Evolutionary conservation across 1,140 invertebrate species (phyloP), one percentile per base, ranked within the genome.

Genomic region (Lasaia peninsularis): DNA sequence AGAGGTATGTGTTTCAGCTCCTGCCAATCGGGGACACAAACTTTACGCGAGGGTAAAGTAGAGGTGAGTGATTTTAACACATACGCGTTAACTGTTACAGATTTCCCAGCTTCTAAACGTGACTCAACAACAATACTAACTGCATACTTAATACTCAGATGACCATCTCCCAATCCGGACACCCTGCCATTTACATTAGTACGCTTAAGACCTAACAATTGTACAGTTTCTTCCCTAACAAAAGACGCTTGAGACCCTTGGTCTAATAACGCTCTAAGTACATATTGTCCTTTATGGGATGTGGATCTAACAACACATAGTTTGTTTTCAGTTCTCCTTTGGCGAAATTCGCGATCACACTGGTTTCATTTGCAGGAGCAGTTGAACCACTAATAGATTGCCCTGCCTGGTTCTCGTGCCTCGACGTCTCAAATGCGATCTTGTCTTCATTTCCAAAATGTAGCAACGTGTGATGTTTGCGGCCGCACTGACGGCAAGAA

Each of bases 91-190:
- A 52, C 24, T 16, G n/a, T 8, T 9, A 34, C 18, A 1, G 18
- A 12, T n/a, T 20, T 35, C 2, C 9, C 28, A 11, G 16, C 16
- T 20, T 35, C 32, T 10, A 21, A 8, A 11, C 52, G 16, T 20
- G 52, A 53, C n/a, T 37, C 32, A 10, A 53, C 11, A 11, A 16
- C n/a, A n/a, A 49, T 7, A 56, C 10, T 49, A 16, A 56, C 55
- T 34, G 55, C 24, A 48, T 56, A 50, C 21, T 56, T 56, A 32
- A 56, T 56, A 9, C 2, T 56, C 10, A n/a, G 1, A 12, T 49
- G n/a, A 57, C 53, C 54, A 35, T 63, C 56, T 37, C 56, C 61
- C 44, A 63, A 28, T 37, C 61, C 61, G 18, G 61, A 54, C 40
- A 63, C 56, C 35, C 14, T 18, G 14, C 60, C 60, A 62, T 33